These are phyloP conservation scores for Horisme vitalbata DNA, from an alignment of 2,888 invertebrate genomes.

Conservation along the genomic window DNA sequence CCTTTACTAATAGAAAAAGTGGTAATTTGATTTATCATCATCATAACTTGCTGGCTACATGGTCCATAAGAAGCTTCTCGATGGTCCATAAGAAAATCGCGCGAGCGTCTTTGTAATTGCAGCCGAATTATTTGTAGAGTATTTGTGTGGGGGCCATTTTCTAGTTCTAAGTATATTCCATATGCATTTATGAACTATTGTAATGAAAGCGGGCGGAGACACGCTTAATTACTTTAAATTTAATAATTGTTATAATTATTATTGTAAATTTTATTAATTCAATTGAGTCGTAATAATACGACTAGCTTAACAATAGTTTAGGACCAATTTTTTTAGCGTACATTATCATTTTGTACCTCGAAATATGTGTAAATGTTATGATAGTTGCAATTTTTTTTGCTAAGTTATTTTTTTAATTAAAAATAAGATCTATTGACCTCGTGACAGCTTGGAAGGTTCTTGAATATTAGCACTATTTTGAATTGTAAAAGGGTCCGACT, in stretches of 20 bases:
- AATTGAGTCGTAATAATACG: slow-evolving; percentile 4
- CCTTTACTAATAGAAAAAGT: too few species aligned
- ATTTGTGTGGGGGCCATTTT: neutral
- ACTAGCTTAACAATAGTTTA: slow-evolving; percentile 2
- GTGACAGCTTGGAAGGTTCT: slow-evolving; percentile 3
- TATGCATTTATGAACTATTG: slow-evolving; percentile 29
- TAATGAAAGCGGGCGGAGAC: slow-evolving; percentile 19
- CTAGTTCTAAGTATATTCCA: slow-evolving; percentile 26
- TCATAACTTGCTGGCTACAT: too few species aligned
- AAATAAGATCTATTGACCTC: slow-evolving; percentile 1
- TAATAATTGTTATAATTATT: slow-evolving; percentile 4
- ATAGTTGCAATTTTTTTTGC: slow-evolving; percentile 8
- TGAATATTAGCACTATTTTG: slow-evolving; percentile 10
- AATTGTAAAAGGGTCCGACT: slow-evolving; percentile 19
- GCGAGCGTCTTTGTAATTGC: too few species aligned
- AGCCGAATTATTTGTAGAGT: too few species aligned
- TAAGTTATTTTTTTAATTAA: slow-evolving; percentile 5
- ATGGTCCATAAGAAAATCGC: too few species aligned
- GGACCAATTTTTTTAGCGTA: slow-evolving; percentile 4
- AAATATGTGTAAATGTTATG: slow-evolving; percentile 13
- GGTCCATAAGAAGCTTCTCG: too few species aligned
- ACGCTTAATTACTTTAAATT: neutral
- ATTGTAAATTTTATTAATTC: slow-evolving; percentile 17
- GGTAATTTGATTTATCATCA: too few species aligned
- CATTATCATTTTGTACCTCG: slow-evolving; percentile 14